Conservation (phyloP, 1,140 invertebrate species). For the Chironomus tepperi region DNA sequence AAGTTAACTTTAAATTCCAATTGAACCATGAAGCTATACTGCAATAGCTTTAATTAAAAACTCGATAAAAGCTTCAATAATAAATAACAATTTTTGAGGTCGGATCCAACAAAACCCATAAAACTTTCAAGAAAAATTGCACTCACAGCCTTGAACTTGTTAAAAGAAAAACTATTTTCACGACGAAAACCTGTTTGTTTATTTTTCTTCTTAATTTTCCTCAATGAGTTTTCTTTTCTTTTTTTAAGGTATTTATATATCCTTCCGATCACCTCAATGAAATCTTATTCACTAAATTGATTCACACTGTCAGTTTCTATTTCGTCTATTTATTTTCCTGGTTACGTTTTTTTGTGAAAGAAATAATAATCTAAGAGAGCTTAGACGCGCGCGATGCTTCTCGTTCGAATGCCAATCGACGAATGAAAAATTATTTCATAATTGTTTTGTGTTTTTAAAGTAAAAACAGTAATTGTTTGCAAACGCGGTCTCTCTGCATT, state of each 20-base stretch:
- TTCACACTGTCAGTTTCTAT: background rate
- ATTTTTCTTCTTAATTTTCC: background rate
- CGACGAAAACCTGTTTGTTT: background rate
- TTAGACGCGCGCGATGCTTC: background rate
- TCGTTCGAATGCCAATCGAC: background rate
- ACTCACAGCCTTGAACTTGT: conserved; percentile 11
- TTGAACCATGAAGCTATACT: no score
- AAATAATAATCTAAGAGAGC: no score
- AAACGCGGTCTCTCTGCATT: background rate
- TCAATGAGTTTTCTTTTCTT: background rate
- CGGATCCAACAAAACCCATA: background rate
- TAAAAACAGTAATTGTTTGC: conserved; percentile 15
- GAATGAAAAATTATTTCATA: conserved; percentile 20
- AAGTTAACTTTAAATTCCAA: no score
- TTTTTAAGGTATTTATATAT: background rate
- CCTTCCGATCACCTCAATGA: background rate
- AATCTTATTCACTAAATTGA: background rate
- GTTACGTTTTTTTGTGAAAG: background rate
- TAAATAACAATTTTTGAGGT: background rate
- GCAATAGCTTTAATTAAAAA: no score
- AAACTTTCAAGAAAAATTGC: background rate
- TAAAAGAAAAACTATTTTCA: conserved; percentile 11
- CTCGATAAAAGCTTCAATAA: no score
- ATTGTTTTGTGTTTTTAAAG: conserved; percentile 7
- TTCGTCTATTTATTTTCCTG: background rate